These are phyloP conservation scores for Stegophylla sp. DNA, from an alignment of 2,888 invertebrate species.

Conservation along the genomic window DNA sequence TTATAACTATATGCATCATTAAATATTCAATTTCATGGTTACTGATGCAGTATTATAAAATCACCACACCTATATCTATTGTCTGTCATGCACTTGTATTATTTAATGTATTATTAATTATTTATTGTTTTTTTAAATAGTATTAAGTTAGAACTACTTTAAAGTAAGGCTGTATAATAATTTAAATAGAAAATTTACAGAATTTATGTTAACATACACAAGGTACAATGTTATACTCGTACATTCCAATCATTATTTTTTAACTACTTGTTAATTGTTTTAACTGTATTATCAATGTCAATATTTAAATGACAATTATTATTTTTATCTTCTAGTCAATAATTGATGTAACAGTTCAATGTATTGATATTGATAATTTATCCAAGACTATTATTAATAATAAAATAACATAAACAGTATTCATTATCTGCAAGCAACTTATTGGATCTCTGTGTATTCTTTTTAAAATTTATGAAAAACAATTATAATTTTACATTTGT, in stretches of 20 bases:
- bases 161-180: conserved; percentile 30
- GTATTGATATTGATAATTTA: conserved; percentile 19
- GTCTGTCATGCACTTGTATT: conserved; percentile 18
- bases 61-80: neutral
- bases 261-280: conserved; percentile 21
- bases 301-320: conserved; percentile 33
- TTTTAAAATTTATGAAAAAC: neutral
- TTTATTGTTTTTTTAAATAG: neutral
- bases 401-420: neutral
- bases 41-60: conserved; percentile 9
- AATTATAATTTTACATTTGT: neutral
- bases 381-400: neutral
- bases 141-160: neutral
- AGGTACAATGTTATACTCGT: conserved; percentile 24
- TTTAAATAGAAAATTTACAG: conserved; percentile 5
- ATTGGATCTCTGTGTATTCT: conserved; percentile 32
- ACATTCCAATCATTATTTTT: conserved; percentile 46
- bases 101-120: conserved; percentile 26
- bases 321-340: conserved; percentile 51
- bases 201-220: conserved; percentile 34
- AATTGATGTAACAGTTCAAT: conserved; percentile 17
- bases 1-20: conserved; percentile 12
- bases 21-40: conserved; percentile 19
- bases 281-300: conserved; percentile 28
- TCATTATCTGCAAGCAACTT: conserved; percentile 4